Percentiles rank a stretch among this genome's conserved stretches.
Conservation (phyloP, 2,888 invertebrate species). For the Ophonus ardosiacus region DNA sequence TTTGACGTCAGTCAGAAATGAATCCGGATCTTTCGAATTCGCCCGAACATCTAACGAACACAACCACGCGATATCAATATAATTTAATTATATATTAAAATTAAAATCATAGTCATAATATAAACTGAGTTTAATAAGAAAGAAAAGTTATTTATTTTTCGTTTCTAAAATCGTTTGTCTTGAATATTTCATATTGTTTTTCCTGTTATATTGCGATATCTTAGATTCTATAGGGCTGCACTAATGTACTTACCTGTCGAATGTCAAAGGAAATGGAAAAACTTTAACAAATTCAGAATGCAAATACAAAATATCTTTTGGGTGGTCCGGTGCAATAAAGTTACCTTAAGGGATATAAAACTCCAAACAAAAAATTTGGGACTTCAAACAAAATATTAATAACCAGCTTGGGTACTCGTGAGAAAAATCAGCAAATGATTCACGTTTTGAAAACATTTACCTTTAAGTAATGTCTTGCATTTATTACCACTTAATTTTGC, state of each 20-base stretch:
- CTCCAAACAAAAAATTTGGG: conserved; percentile 49
- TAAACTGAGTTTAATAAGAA: too few species aligned
- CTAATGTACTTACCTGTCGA: conserved; percentile 38
- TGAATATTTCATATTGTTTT: background rate
- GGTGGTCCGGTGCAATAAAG: conserved; percentile 60
- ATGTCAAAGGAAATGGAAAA: conserved; percentile 35
- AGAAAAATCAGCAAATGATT: conserved; percentile 20
- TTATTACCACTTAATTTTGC: background rate
- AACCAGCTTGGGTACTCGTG: conserved; percentile 20
- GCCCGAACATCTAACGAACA: too few species aligned
- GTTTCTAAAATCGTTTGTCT: background rate
- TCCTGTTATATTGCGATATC: background rate
- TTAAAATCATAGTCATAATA: too few species aligned
- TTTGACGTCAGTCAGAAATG: too few species aligned
- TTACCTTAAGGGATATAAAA: conserved; percentile 47
- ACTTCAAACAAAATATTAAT: conserved; percentile 24
- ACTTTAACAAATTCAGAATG: conserved; percentile 18
- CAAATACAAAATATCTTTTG: conserved; percentile 42
- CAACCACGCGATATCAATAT: too few species aligned
- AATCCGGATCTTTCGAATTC: too few species aligned
- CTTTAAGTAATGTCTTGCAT: background rate
- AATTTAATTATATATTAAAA: too few species aligned
- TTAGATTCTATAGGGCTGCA: background rate
- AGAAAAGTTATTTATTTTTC: too few species aligned
- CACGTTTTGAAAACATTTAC: background rate